Evolutionary conservation across 92 coral and sea anemone species (phyloP), one percentile per base, ranked within the genome.

Genomic region (Muricea muricata): DNA sequence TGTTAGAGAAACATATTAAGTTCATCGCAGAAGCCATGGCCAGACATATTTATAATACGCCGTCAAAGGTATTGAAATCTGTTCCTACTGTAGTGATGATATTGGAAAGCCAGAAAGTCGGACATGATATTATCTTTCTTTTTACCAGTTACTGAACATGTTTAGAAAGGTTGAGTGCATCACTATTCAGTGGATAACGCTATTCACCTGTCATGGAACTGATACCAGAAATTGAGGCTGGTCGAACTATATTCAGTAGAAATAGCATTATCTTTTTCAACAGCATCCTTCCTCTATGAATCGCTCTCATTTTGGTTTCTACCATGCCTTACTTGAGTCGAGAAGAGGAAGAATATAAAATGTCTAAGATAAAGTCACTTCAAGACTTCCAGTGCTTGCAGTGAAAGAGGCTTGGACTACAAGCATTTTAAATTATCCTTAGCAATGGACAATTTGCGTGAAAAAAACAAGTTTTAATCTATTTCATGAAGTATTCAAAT

Each of bases 1-100:
- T 86, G 79, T 77, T 95, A 66, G 93, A 95, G 46, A 71, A 91
- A 39, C 93, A 95, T 67, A 90, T 95, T 26, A 92, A 81, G 50
- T 92, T 93, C 46, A 91, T 95, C 14, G 98, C 98, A 15, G 98
- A 95, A 78, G 92, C 90, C 15, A 75, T 95, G 31, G 97, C 95
- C 0, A 91, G 98, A 70, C 98, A 93, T 82, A 54, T 95, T 48
- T 95, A 93, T 75, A 95, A 95, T 82, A 73, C 94, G 25, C 91
- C 98, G n/a, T 80, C 97, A 34, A 95, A 95, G 98, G 98, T 52
- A 52, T 52, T 52, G n/a, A n/a, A n/a, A n/a, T n/a, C n/a, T n/a
- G n/a, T n/a, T n/a, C n/a, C n/a, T n/a, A n/a, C n/a, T n/a, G n/a
- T n/a, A n/a, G n/a, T n/a, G n/a, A n/a, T n/a, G n/a, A n/a, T n/a